These are phyloP conservation scores for Idaea straminata DNA, from an alignment of 2,888 invertebrate genomes.

Conservation along the genomic window DNA sequence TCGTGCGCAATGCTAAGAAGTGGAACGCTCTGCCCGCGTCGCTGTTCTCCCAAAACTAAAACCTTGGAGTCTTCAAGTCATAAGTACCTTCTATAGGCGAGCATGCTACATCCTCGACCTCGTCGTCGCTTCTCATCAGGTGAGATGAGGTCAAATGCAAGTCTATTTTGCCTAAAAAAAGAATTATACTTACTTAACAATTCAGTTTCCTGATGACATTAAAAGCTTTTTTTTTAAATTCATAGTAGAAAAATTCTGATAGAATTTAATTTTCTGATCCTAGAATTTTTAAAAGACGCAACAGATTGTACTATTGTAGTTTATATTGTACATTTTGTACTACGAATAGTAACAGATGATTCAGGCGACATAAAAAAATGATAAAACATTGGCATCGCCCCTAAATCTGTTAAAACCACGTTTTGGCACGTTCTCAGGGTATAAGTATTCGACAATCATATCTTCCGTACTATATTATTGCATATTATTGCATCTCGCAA, in stretches of 20 bases:
- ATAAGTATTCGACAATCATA: conserved; percentile 2
- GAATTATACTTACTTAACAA: too few species aligned
- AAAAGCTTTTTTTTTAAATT: too few species aligned
- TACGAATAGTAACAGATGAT: conserved; percentile 16
- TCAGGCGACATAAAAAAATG: conserved; percentile 20
- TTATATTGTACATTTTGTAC: conserved; percentile 4
- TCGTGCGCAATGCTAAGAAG: too few species aligned
- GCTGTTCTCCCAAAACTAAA: too few species aligned
- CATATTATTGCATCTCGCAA: conserved; percentile 22
- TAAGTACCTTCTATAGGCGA: too few species aligned
- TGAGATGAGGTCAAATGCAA: too few species aligned
- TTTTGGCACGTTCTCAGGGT: conserved; percentile 11
- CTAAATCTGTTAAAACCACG: conserved; percentile 23
- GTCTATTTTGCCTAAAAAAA: too few species aligned
- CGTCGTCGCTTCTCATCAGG: too few species aligned
- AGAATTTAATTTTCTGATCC: neutral
- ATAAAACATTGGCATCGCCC: conserved; percentile 22
- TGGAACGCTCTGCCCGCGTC: too few species aligned
- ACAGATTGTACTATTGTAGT: neutral
- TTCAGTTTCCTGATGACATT: too few species aligned
- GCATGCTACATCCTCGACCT: too few species aligned
- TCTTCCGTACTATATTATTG: conserved; percentile 27
- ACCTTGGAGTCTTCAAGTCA: too few species aligned
- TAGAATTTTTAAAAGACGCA: neutral
- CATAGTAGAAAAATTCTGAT: neutral